These are phyloP conservation scores for Sitobion miscanthi DNA, from an alignment of 1,140 invertebrate genomes.

Conservation along the genomic window DNA sequence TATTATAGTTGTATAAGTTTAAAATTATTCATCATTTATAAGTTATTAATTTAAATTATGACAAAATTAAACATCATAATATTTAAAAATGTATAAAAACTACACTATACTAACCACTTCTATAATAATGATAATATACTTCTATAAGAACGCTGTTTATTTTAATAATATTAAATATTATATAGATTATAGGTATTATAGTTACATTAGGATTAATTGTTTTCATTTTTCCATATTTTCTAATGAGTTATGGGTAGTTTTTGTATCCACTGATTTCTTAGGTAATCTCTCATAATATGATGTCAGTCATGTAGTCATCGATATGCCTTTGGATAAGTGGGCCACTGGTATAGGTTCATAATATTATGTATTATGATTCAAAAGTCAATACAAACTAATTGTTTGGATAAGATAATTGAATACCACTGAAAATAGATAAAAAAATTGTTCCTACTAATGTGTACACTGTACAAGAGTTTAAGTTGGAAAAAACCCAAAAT, in stretches of 20 bases:
- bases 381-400: neutral
- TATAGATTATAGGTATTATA: neutral
- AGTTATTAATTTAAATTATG: too few species aligned
- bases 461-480: too few species aligned
- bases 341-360: neutral
- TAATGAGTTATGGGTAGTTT: neutral
- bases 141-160: neutral
- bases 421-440: too few species aligned
- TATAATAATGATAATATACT: too few species aligned
- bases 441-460: too few species aligned
- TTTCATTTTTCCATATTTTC: too few species aligned
- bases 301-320: too few species aligned
- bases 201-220: too few species aligned
- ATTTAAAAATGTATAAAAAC: neutral
- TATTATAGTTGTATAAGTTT: neutral
- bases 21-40: neutral
- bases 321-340: too few species aligned
- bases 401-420: too few species aligned
- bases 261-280: neutral
- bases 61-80: neutral
- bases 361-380: neutral
- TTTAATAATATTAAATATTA: neutral
- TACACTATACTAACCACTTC: neutral
- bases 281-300: too few species aligned
- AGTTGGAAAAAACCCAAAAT: neutral